Percentiles rank a stretch among this genome's conserved stretches.
Evolutionary conservation across 2,888 invertebrate genomes (phyloP).

Genomic region (Phyllotreta striolata): DNA sequence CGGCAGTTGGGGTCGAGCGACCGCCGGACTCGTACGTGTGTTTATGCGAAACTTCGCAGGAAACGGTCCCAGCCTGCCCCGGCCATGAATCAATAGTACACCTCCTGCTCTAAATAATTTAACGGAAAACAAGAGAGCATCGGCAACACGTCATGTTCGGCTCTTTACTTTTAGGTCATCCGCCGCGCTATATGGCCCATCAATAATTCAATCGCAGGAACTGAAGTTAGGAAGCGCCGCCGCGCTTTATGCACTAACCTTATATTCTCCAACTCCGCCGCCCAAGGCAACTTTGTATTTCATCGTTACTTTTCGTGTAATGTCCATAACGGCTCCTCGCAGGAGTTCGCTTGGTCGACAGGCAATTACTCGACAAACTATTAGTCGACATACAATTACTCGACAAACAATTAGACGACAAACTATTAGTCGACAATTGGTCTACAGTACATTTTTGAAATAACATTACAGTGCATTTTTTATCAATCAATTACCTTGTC

Average conservation of each 20-base stretch:
- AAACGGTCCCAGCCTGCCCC: constrained; percentile 8
- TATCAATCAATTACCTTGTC: no score
- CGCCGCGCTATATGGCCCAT: not conserved
- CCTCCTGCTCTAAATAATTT: constrained; percentile 34
- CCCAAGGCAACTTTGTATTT: not conserved
- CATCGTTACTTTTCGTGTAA: not conserved
- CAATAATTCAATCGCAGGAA: constrained; percentile 13
- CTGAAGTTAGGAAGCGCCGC: not conserved
- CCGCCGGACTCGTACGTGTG: constrained; percentile 3
- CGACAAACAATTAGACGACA: no score
- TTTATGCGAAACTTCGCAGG: not conserved
- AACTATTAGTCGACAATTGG: no score
- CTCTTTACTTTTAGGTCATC: constrained; percentile 24
- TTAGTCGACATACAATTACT: no score
- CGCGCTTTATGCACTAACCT: not conserved
- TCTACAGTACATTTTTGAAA: no score
- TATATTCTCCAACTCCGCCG: not conserved
- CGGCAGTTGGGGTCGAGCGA: no score
- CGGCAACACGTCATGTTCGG: constrained; percentile 30
- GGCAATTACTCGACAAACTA: no score
- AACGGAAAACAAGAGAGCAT: constrained; percentile 29
- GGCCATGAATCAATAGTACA: constrained; percentile 32
- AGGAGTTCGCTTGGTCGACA: no score
- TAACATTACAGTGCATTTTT: no score
- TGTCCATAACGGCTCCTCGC: no score